phyloP scores from a whole-genome alignment of 2,113 vertebrate genomes.

The Sinocyclocheilus grahami region DNA sequence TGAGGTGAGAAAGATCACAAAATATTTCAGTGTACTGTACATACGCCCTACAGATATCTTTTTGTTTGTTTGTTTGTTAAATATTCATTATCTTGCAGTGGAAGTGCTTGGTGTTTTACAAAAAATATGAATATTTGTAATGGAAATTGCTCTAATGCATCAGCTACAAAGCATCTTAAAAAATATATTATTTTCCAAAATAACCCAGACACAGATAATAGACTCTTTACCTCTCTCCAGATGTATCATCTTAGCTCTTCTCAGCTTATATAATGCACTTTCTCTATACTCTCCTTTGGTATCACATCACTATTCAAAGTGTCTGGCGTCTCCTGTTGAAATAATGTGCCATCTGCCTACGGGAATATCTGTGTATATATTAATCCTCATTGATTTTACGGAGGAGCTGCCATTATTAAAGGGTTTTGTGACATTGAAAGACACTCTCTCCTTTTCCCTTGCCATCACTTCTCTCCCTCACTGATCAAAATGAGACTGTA shows the following conservation, averaged over 20 bases:
- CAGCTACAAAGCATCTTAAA: neutral
- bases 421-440: neutral
- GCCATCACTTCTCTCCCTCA: neutral
- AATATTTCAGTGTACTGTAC: neutral
- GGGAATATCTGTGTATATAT: neutral
- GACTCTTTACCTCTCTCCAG: neutral
- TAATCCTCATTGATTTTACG: neutral
- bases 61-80: neutral
- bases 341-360: neutral
- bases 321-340: neutral
- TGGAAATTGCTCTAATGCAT: neutral
- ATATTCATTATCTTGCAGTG: neutral
- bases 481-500: constrained; percentile 19
- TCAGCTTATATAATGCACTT: neutral
- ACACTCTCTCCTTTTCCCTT: neutral
- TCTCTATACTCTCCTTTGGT: neutral
- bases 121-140: constrained; percentile 2
- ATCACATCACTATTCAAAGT: neutral
- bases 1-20: constrained; percentile 76
- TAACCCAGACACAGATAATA: neutral
- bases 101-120: neutral
- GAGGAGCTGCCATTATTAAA: neutral
- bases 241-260: neutral
- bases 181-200: neutral
- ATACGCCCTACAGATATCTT: neutral